Percentiles rank a stretch among this genome's conserved stretches.
Evolutionary conservation across 2,113 vertebrate species (phyloP).

Genomic region (Myxocyprinus asiaticus): DNA sequence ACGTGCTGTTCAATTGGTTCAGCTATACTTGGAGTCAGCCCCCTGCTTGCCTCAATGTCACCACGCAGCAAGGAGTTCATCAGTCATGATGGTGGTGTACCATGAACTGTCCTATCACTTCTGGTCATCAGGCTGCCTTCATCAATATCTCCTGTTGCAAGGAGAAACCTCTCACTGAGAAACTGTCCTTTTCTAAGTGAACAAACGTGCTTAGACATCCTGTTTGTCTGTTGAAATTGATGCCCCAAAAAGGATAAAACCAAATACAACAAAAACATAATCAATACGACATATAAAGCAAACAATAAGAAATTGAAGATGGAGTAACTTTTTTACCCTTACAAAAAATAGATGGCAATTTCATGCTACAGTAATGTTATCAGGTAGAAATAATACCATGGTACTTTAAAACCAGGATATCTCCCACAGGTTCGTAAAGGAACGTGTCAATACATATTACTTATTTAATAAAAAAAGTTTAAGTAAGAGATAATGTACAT

Average conservation of each 20-base stretch:
- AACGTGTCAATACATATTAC: no score
- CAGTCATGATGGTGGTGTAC: not conserved
- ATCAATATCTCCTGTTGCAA: conserved; percentile 43
- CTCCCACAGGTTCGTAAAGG: no score
- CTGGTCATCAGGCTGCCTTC: not conserved
- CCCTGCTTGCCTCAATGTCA: not conserved
- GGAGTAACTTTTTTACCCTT: no score
- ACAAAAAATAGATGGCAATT: no score
- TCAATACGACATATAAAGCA: not conserved
- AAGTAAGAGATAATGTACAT: no score
- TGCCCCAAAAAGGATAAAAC: not conserved
- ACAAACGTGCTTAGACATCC: not conserved
- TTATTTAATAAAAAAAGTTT: no score
- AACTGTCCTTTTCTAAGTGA: not conserved
- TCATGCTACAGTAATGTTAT: no score
- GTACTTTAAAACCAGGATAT: not conserved
- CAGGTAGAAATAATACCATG: not conserved
- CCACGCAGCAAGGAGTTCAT: not conserved
- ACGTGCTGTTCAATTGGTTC: not conserved
- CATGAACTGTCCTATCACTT: not conserved
- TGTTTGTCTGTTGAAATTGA: conserved; percentile 21
- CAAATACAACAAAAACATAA: not conserved
- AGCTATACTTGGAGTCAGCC: not conserved
- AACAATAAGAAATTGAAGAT: no score
- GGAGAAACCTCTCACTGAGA: conserved; percentile 11